Evolutionary conservation across 2,888 invertebrate genomes (phyloP), one percentile per base, ranked within the genome.

Genomic region (Trichacis sp.): DNA sequence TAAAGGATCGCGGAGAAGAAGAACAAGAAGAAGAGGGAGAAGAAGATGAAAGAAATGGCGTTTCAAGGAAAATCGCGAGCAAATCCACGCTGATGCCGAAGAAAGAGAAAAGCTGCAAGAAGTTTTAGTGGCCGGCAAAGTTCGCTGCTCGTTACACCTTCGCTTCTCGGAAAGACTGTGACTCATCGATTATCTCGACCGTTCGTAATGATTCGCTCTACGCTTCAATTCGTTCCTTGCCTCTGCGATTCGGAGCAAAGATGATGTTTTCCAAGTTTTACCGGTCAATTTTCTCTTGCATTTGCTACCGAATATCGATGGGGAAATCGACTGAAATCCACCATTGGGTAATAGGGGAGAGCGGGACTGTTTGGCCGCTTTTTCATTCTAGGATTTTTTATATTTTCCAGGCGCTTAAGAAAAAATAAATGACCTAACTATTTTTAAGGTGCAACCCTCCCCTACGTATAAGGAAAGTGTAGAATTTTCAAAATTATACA

Each of bases 81-180:
- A 18, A 12, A 24, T 24, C 42, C 36, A 17, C 36, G 14, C n/a
- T n/a, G n/a, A 8, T 6, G 18, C 45, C 24, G 51, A 52, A 29
- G 40, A 52, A 29, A 29, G 40, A 52, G 40, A 42, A 52, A 52
- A 52, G 51, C 38, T 15, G 40, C 40, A 20, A 38, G 51, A 42
- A 24, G 38, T 52, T 52, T n/a, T 24, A 42, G 40, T 17, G 51
- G 29, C 40, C 42, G 29, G 42, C 17, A 20, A 24, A 40, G 51
- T 40, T 52, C 42, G 17, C 33, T 42, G 51, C 51, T 52, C 51
- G 51, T 42, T 20, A 20, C 45, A 42, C 24, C 51, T 40, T 51
- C 24, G 20, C 38, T 51, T 40, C 51, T 51, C 15, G 29, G 29
- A 42, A 42, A 40, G 29, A 24, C 51, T 29, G 42, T 52, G 51